Evolutionary conservation across 2,888 invertebrate species (phyloP).

Genomic region (Omphaloscelis lunosa): DNA sequence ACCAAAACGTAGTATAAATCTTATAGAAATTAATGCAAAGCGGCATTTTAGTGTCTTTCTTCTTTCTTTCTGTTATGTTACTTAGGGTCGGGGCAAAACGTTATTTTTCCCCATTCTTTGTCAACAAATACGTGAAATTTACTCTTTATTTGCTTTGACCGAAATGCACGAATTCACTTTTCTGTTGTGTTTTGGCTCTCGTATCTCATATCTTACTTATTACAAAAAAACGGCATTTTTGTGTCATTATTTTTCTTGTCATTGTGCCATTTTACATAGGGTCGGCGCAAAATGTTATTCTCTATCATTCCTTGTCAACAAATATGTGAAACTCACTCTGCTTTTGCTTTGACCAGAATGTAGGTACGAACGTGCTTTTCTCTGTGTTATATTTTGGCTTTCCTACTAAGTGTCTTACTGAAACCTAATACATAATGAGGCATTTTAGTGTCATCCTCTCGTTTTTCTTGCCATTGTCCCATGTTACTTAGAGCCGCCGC

Average conservation of each 20-base stretch:
- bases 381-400: no score
- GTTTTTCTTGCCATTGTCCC: no score
- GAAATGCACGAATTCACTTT: no score
- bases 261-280: background rate
- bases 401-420: no score
- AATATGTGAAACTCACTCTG: no score
- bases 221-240: background rate
- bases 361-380: no score
- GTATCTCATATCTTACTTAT: no score
- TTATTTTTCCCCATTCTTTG: background rate
- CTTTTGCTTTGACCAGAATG: no score
- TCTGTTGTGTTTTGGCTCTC: no score
- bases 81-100: background rate
- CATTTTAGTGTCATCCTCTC: background rate
- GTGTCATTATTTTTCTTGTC: background rate
- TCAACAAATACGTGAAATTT: no score
- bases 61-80: background rate
- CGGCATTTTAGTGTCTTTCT: background rate
- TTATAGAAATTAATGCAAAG: background rate
- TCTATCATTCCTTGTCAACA: background rate
- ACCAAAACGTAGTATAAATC: background rate
- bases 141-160: no score
- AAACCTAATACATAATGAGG: background rate
- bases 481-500: background rate
- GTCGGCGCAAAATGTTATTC: background rate